Evolutionary conservation across 2,797 vertebrate genomes (phyloP).

Genomic region (Kryptolebias ocellatus): DNA sequence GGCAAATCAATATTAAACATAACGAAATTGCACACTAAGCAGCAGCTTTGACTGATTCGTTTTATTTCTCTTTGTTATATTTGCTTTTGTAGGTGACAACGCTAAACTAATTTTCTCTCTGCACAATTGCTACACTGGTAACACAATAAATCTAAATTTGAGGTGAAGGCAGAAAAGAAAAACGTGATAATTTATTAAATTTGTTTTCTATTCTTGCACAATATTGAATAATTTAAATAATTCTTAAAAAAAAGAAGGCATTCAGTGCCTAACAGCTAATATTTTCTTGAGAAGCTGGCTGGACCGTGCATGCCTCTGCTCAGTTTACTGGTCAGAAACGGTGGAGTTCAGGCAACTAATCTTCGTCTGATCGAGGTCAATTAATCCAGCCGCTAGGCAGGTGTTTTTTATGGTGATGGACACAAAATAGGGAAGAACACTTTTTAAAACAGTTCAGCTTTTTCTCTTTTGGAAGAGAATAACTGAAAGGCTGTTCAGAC

Average conservation of each 20-base stretch:
- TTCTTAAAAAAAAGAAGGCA: too few relatives aligned
- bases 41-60: neutral
- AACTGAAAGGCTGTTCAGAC: too few relatives aligned
- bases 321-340: too few relatives aligned
- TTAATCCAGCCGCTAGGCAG: neutral
- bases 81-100: constrained; percentile 6
- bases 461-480: too few relatives aligned
- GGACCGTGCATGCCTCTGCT: too few relatives aligned
- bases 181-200: neutral
- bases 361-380: neutral
- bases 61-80: neutral
- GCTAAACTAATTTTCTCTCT: neutral
- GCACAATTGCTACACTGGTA: neutral
- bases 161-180: neutral
- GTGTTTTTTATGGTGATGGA: too few relatives aligned
- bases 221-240: neutral
- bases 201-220: neutral
- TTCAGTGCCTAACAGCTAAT: too few relatives aligned
- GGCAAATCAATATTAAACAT: constrained; percentile 18
- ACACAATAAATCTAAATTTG: neutral
- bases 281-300: too few relatives aligned
- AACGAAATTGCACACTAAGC: constrained; percentile 9
- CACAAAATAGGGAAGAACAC: too few relatives aligned
- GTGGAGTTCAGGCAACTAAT: neutral
- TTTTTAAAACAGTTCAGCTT: too few relatives aligned